Percentiles rank a stretch among this genome's conserved stretches.
Evolutionary conservation across 1,140 invertebrate genomes (phyloP).

Genomic region (Liolophura sinensis): DNA sequence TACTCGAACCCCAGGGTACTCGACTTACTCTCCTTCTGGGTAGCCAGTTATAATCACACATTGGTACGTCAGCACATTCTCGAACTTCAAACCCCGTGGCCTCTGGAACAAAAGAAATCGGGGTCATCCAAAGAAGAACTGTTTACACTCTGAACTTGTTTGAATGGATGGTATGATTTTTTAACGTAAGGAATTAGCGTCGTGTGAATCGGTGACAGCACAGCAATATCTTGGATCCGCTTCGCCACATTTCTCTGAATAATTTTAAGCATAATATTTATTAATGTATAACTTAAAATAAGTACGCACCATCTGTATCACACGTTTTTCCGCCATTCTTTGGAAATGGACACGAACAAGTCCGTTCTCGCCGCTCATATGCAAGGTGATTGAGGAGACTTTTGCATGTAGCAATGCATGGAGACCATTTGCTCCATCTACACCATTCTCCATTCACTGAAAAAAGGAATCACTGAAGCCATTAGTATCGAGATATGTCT

Average conservation of each 20-base stretch:
- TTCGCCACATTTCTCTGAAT: no score
- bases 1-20: no score
- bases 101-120: conserved; percentile 9
- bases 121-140: background rate
- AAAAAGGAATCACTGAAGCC: background rate
- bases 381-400: conserved; percentile 16
- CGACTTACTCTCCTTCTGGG: no score
- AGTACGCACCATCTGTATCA: conserved; percentile 18
- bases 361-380: conserved; percentile 29
- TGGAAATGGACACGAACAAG: conserved; percentile 39
- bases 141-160: background rate
- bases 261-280: background rate
- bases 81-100: conserved; percentile 27
- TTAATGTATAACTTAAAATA: background rate
- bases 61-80: conserved; percentile 26
- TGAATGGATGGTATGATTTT: no score
- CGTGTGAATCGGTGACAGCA: no score
- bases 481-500: no score
- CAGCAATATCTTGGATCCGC: no score
- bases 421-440: conserved; percentile 39
- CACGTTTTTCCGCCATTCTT: conserved; percentile 27
- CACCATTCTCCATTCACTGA: conserved; percentile 40
- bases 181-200: no score
- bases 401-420: conserved; percentile 42
- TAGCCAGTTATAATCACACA: conserved; percentile 15